Percentiles rank a stretch among this genome's conserved stretches.
Evolutionary conservation across 2,797 vertebrate genomes (phyloP).

Genomic region (Sebastes flavidus): DNA sequence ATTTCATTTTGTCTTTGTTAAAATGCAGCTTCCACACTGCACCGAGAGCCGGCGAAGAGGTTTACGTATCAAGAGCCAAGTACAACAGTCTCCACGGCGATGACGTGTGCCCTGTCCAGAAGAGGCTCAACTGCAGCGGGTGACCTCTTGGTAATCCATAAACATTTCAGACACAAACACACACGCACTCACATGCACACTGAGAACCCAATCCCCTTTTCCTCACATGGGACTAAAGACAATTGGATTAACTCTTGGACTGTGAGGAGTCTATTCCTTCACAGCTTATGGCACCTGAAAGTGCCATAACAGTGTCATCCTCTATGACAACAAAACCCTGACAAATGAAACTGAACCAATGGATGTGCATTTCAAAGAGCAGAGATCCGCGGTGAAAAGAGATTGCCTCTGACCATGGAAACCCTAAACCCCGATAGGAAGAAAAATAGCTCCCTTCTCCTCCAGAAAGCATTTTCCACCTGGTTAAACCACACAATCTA

Average conservation of each 20-base stretch:
- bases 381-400: conserved; percentile 7
- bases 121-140: conserved; percentile 44
- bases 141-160: conserved; percentile 65
- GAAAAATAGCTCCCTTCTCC: conserved; percentile 33
- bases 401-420: conserved; percentile 1
- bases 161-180: conserved; percentile 58
- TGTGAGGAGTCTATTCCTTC: conserved; percentile 16
- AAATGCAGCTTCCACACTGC: conserved; percentile 17
- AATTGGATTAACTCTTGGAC: conserved; percentile 61
- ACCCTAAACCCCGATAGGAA: conserved; percentile 3
- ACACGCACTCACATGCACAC: background rate
- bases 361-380: conserved; percentile 23
- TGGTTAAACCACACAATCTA: conserved; percentile 56
- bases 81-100: conserved; percentile 30
- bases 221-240: conserved; percentile 48
- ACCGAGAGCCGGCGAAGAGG: conserved; percentile 1
- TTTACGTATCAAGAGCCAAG: conserved; percentile 52
- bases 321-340: conserved; percentile 26
- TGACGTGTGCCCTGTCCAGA: conserved; percentile 37
- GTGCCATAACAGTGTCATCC: conserved; percentile 26
- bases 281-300: conserved; percentile 42
- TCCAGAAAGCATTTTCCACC: conserved; percentile 61
- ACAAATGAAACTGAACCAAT: conserved; percentile 17
- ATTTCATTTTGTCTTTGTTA: conserved; percentile 35
- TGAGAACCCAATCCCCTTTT: conserved; percentile 48